Evolutionary conservation across 2,113 vertebrate species (phyloP).

Genomic region (Alectura lathami): DNA sequence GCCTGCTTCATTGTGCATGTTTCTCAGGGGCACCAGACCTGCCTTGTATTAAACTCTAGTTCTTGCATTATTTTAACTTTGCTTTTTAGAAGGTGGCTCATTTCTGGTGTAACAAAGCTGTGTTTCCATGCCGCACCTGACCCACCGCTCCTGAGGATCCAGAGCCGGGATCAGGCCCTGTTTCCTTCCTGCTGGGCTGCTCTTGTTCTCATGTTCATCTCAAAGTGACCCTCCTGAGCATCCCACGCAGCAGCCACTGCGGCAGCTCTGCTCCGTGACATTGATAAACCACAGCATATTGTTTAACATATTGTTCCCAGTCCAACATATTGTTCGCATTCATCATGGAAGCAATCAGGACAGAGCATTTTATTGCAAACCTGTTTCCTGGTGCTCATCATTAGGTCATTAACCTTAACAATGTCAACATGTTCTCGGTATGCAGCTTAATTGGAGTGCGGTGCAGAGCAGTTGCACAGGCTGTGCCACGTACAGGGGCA

Average conservation of each 20-base stretch:
- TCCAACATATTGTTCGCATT: slow-evolving; percentile 69
- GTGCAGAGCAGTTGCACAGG: background rate
- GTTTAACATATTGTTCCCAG: slow-evolving; percentile 72
- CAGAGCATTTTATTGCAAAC: slow-evolving; percentile 69
- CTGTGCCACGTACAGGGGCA: background rate
- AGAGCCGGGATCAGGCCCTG: background rate
- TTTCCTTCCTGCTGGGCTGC: background rate
- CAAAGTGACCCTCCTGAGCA: slow-evolving; percentile 60
- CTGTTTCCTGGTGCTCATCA: slow-evolving; percentile 70
- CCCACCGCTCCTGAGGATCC: background rate
- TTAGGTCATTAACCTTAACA: slow-evolving; percentile 75
- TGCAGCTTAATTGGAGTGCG: slow-evolving; percentile 64
- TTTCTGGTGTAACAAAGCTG: slow-evolving; percentile 2
- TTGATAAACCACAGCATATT: slow-evolving; percentile 73
- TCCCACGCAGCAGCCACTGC: slow-evolving; percentile 32
- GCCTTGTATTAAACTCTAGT: background rate
- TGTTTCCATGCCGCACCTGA: background rate
- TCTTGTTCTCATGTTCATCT: background rate
- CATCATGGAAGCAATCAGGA: slow-evolving; percentile 66
- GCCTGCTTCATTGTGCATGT: background rate
- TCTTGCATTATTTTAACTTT: background rate
- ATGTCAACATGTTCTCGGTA: slow-evolving; percentile 67
- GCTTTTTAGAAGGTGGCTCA: slow-evolving; percentile 33
- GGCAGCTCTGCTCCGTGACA: slow-evolving; percentile 21
- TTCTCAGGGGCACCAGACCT: background rate